These are phyloP conservation scores for Drosophila sp. DNA, from an alignment of 1,140 invertebrate genomes.

Conservation along the genomic window DNA sequence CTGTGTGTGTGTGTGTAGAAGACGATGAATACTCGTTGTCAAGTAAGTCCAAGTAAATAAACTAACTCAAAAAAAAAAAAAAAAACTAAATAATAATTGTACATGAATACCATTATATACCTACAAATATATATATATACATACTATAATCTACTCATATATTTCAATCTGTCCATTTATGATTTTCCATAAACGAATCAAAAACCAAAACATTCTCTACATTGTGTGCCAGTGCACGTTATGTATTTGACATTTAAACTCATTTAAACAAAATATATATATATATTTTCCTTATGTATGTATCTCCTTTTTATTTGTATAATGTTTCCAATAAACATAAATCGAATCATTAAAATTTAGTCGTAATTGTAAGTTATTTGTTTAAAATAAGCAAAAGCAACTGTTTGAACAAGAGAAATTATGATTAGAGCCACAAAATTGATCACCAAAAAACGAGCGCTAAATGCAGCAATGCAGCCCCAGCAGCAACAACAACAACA, in stretches of 20 bases:
- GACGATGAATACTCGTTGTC: constrained; percentile 82
- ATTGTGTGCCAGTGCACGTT: constrained; percentile 70
- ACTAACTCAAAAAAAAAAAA: constrained; percentile 68
- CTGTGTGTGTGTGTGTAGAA: constrained; percentile 81
- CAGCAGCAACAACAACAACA: background rate
- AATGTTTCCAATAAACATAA: constrained; percentile 18
- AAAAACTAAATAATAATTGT: constrained; percentile 23
- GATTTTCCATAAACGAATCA: constrained; percentile 10
- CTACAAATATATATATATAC: constrained; percentile 48
- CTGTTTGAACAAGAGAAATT: constrained; percentile 49
- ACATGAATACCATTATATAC: constrained; percentile 50
- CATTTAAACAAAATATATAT: background rate
- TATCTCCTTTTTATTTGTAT: constrained; percentile 32
- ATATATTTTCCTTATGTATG: constrained; percentile 38
- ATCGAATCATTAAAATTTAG: constrained; percentile 29
- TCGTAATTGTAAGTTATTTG: constrained; percentile 46
- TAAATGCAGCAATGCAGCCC: background rate
- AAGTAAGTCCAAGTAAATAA: constrained; percentile 69
- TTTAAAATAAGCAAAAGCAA: constrained; percentile 51
- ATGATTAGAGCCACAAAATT: constrained; percentile 46
- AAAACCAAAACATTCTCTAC: background rate
- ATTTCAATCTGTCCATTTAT: constrained; percentile 20
- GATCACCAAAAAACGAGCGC: constrained; percentile 6
- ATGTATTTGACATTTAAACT: constrained; percentile 7
- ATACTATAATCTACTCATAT: constrained; percentile 53